These are phyloP conservation scores for Pongo pygmaeus DNA, from an alignment of 2,113 vertebrate species.

Conservation along the genomic window DNA sequence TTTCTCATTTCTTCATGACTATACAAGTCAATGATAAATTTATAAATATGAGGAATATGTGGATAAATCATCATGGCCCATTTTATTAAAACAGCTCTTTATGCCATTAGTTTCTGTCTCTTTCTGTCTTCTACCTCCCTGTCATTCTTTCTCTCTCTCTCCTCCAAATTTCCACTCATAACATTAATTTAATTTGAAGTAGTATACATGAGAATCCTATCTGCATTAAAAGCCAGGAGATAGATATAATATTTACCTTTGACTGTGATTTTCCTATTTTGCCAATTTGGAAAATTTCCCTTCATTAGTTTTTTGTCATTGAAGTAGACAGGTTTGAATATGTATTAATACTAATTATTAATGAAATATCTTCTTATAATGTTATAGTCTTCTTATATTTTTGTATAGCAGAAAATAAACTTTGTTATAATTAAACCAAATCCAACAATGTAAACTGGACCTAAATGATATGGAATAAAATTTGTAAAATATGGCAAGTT, in stretches of 20 bases:
- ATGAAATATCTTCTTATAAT: background rate
- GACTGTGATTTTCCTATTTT: background rate
- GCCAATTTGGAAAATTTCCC: background rate
- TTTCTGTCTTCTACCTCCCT: background rate
- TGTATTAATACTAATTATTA: background rate
- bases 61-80: background rate
- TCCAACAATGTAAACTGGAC: background rate
- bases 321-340: background rate
- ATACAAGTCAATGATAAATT: background rate
- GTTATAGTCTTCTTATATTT: background rate
- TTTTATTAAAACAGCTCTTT: background rate
- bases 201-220: background rate
- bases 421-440: background rate
- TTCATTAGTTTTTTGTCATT: background rate
- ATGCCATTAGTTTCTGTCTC: background rate
- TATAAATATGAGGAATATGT: background rate
- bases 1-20: constrained; percentile 25
- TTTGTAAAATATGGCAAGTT: background rate
- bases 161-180: background rate
- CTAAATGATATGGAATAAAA: background rate
- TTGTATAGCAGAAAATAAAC: background rate
- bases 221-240: background rate
- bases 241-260: background rate
- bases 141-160: background rate
- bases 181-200: background rate